A percentile compares a stretch with the other conserved stretches of the same genome.
Evolutionary conservation across 2,888 invertebrate genomes (phyloP).

Genomic region (Nomada hirtipes): DNA sequence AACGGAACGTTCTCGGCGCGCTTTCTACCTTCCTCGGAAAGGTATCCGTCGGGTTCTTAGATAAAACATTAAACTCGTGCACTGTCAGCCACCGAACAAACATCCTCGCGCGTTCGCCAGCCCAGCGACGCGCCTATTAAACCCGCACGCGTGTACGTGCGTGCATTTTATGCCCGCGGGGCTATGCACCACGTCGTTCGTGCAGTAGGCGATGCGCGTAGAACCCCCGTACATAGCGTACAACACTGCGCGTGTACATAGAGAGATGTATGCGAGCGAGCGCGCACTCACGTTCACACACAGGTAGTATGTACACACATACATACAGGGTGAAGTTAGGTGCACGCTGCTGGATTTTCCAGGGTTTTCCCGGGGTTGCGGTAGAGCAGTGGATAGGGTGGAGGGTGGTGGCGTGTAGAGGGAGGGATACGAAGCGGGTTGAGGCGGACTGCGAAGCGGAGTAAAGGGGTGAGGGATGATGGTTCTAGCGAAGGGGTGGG

Average conservation of each 20-base stretch:
- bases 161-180: constrained; percentile 43
- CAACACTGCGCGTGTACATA: constrained; percentile 3
- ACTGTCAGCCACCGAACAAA: constrained; percentile 74
- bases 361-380: constrained; percentile 83
- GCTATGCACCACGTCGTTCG: constrained; percentile 6
- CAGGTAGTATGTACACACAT: constrained; percentile 17
- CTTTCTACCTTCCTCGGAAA: too few relatives aligned
- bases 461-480: constrained; percentile 49
- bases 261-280: constrained; percentile 66
- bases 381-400: constrained; percentile 75
- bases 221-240: neutral
- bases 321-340: constrained; percentile 76
- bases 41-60: neutral
- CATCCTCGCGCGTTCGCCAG: constrained; percentile 77
- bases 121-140: constrained; percentile 72
- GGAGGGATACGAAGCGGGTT: constrained; percentile 54
- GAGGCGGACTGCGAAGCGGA: constrained; percentile 56
- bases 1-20: too few relatives aligned
- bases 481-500: constrained; percentile 42
- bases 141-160: constrained; percentile 50
- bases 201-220: neutral
- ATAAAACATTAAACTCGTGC: neutral
- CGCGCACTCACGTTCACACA: constrained; percentile 57
- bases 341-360: constrained; percentile 82
- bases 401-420: constrained; percentile 72